Evolutionary conservation across 2,888 invertebrate species (phyloP).

Genomic region (Leptinotarsa peninsularis): DNA sequence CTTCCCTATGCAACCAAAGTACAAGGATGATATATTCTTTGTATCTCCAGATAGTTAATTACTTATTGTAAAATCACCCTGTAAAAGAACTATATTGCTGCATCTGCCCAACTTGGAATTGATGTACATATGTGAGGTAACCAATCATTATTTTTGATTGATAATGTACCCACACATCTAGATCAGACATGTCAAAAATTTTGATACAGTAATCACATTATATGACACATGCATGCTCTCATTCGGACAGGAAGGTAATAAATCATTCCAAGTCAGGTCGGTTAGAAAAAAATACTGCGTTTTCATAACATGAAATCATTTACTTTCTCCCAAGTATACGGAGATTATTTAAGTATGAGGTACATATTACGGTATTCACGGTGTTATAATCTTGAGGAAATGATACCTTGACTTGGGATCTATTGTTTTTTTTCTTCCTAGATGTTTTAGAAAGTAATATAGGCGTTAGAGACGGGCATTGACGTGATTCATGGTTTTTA

Average conservation of each 20-base stretch:
- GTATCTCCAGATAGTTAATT: too few relatives aligned
- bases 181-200: background rate
- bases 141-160: background rate
- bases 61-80: too few relatives aligned
- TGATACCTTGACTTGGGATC: conserved; percentile 9
- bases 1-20: too few relatives aligned
- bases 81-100: too few relatives aligned
- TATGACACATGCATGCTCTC: background rate
- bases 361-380: background rate
- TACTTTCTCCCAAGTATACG: conserved; percentile 6
- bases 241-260: conserved; percentile 14
- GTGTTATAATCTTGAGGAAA: conserved; percentile 8
- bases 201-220: background rate
- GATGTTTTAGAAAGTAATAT: conserved; percentile 21
- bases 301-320: background rate
- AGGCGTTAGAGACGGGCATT: conserved; percentile 6
- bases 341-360: conserved; percentile 10
- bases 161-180: background rate
- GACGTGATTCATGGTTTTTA: conserved; percentile 10
- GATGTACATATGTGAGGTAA: background rate
- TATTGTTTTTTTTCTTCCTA: conserved; percentile 14
- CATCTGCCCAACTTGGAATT: background rate
- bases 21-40: too few relatives aligned
- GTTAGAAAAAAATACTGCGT: background rate
- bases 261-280: background rate